A percentile compares a stretch with the other conserved stretches of the same genome.
Conservation (phyloP, 2,113 vertebrate genomes). For the Ailuropoda melanoleuca region DNA sequence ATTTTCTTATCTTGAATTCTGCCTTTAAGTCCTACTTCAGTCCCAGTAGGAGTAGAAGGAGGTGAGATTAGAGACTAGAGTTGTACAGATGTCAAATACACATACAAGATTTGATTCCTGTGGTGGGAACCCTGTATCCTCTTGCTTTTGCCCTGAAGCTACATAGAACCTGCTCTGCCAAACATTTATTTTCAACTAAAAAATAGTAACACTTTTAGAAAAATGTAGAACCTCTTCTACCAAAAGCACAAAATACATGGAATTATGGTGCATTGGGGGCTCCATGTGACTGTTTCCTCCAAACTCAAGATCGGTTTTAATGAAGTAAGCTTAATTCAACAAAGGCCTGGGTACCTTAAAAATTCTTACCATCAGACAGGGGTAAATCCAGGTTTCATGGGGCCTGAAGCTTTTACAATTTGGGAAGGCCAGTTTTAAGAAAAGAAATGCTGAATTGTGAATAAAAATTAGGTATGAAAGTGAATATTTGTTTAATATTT, state of each 20-base stretch:
- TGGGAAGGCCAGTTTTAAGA: background rate
- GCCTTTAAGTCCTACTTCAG: background rate
- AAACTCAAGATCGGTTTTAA: background rate
- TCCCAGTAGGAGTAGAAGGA: background rate
- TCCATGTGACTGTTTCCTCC: background rate
- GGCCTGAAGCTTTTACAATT: background rate
- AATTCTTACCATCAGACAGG: background rate
- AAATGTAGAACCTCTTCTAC: background rate
- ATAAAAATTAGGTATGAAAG: background rate
- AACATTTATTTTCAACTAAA: background rate
- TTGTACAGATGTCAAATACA: background rate
- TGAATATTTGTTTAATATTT: background rate
- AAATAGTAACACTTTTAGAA: background rate
- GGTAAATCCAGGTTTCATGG: background rate
- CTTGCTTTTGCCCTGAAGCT: background rate
- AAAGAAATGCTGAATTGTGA: background rate
- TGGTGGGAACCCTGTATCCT: background rate
- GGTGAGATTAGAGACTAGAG: background rate
- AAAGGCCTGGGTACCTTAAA: background rate
- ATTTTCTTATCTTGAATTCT: background rate
- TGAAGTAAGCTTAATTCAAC: background rate
- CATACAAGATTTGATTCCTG: background rate
- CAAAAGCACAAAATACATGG: background rate
- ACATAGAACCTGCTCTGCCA: background rate
- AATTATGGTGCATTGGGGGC: background rate